Conservation (phyloP, 2,797 vertebrate genomes). For the Etheostoma perlongum region DNA sequence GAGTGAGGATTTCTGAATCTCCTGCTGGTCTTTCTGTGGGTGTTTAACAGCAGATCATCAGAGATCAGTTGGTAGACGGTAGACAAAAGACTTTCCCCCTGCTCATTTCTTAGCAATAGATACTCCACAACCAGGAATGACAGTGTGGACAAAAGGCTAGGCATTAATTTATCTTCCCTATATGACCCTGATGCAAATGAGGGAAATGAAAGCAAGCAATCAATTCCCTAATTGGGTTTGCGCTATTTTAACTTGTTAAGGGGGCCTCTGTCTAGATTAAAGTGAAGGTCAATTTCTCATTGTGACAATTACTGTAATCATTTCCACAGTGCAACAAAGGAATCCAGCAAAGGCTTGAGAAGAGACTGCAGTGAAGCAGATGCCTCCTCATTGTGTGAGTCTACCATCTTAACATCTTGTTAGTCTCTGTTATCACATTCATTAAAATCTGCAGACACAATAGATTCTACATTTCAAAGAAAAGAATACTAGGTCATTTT, state of each 20-base stretch:
- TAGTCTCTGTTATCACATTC: slow-evolving; percentile 31
- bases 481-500: not conserved
- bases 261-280: slow-evolving; percentile 71
- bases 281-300: slow-evolving; percentile 80
- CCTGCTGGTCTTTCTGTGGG: slow-evolving; percentile 24
- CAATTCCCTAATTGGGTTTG: slow-evolving; percentile 81
- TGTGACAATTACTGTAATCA: slow-evolving; percentile 79
- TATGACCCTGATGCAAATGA: slow-evolving; percentile 80
- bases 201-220: slow-evolving; percentile 79
- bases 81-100: slow-evolving; percentile 57
- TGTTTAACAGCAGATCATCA: slow-evolving; percentile 58
- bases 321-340: slow-evolving; percentile 69
- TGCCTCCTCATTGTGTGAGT: slow-evolving; percentile 43
- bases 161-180: slow-evolving; percentile 75
- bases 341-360: slow-evolving; percentile 18
- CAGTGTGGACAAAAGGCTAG: slow-evolving; percentile 70
- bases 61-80: slow-evolving; percentile 22
- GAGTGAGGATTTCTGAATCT: slow-evolving; percentile 7
- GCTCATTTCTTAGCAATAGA: slow-evolving; percentile 51
- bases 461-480: not conserved
- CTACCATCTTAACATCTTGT: slow-evolving; percentile 18
- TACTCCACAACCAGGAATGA: slow-evolving; percentile 43
- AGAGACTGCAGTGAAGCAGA: slow-evolving; percentile 38
- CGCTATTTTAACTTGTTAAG: slow-evolving; percentile 76
- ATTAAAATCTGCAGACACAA: slow-evolving; percentile 12